These are phyloP conservation scores for Incurvaria masculella DNA, from an alignment of 2,888 invertebrate genomes.

Conservation along the genomic window DNA sequence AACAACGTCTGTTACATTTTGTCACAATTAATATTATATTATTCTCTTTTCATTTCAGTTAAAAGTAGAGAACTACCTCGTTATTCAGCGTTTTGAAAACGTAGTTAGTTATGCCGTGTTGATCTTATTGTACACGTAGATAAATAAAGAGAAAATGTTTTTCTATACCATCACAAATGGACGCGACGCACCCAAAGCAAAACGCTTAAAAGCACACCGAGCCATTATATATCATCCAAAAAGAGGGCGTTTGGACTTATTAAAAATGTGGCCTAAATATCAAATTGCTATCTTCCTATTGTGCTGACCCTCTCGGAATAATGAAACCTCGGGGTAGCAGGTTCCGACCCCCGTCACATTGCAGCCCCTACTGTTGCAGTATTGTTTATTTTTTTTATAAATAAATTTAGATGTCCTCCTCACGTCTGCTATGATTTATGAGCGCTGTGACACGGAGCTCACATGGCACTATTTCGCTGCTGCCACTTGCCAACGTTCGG, in stretches of 20 bases:
- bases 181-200: no score
- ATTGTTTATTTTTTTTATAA: conserved; percentile 51
- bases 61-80: no score
- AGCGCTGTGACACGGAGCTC: conserved; percentile 40
- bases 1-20: no score
- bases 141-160: no score
- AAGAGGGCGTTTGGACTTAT: conserved; percentile 34
- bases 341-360: conserved; percentile 14
- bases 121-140: no score
- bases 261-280: conserved; percentile 59
- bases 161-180: no score
- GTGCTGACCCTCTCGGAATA: conserved; percentile 30
- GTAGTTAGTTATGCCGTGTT: no score
- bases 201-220: no score
- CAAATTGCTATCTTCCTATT: conserved; percentile 55
- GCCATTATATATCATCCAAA: neutral
- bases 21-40: no score
- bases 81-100: no score
- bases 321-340: conserved; percentile 20
- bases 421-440: conserved; percentile 40
- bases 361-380: conserved; percentile 15
- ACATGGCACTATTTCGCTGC: conserved; percentile 50
- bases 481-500: no score
- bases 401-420: conserved; percentile 55
- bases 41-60: no score